Base-by-base conservation (phyloP, 2,113 vertebrate genomes). In the Malurus melanocephalus region DNA sequence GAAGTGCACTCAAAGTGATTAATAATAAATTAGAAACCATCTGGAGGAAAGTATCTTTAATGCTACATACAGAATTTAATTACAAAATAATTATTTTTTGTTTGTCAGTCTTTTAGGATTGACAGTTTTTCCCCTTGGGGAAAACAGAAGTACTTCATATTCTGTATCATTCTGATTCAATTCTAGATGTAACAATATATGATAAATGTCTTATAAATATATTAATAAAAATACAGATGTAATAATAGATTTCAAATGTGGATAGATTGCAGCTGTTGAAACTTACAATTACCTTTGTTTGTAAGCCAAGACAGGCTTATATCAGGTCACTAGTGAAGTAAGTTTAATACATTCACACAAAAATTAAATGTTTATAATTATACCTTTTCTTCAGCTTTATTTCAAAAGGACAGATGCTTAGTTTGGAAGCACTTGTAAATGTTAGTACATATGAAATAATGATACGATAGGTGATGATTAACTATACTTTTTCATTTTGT, bases 11-110 rank as follows among this genome's bases (percentile, higher is more conserved):
- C 91, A 35, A 91, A 95, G 68, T 96, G 52, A 95, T 90, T 90
- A 68, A 56, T 94, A 82, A 72, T 87, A 92, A 59, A 52, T 95
- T 94, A 93, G 62, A 96, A 96, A 67, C 55, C 85, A 88, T 86
- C 43, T 94, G 48, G 71, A 71, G 30, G 64, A 73, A 83, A 94
- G 80, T 57, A 68, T 75, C 40, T 84, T 76, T 83, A 85, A 85
- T 93, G 71, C 79, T 94, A 85, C 48, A 82, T 93, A 82, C 74
- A 88, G 78, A 91, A 96, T 35, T 87, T 94, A 93, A 95, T 83
- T 96, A 59, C 61, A 78, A 90, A 93, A 67, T 67, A 49, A 23
- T 93, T 89, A 9, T 24, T 75, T 88, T 82, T 82, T 92, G 11
- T 92, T 95, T 94, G 69, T 84, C 75, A 80, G 43, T 93, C 61